Evolutionary conservation across 2,797 vertebrate species (phyloP), one percentile per base, ranked within the genome.

Genomic region (Falco biarmicus): DNA sequence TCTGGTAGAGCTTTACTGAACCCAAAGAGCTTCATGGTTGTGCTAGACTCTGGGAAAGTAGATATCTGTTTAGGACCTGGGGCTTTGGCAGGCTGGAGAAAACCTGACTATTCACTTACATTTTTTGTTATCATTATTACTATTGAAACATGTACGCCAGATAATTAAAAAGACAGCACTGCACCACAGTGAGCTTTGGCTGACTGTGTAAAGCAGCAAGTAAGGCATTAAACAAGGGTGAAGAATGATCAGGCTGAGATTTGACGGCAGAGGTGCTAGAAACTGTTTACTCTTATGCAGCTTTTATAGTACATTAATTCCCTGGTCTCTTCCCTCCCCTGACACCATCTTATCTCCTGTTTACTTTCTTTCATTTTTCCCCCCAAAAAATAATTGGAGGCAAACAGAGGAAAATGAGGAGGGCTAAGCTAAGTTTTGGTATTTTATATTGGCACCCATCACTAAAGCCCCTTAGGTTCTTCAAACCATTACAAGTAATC

Each of bases 381-480:
- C 20, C 21, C 64, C 25, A 41, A 51, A 5, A 43, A 69, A 63
- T 51, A 73, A n/a, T 20, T 81, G 65, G 51, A 74, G 18, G 31
- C 45, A 89, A 41, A 71, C 24, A 80, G 60, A 89, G 24, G 65
- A 66, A 84, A 89, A 89, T 15, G 28, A 76, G 69, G 41, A 84
- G 34, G 16, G 18, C 29, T 78, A 43, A 92, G 76, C 76, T 79
- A 82, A 76, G 39, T 48, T 94, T 80, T 54, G 39, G 34, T 78
- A 18, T 89, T 93, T 91, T 78, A 48, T 91, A 47, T 66, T 96
- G 87, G 90, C 89, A 92, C 63, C 34, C 77, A 78, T 84, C 90
- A 73, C 76, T 78, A 92, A 95, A 93, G 15, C 61, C 66, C 82
- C 76, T 88, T 75, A 93, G 89, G 88, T 96, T 95, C 87, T 90